Evolutionary conservation across 1,140 invertebrate genomes (phyloP).

Genomic region (Ylistrum balloti): DNA sequence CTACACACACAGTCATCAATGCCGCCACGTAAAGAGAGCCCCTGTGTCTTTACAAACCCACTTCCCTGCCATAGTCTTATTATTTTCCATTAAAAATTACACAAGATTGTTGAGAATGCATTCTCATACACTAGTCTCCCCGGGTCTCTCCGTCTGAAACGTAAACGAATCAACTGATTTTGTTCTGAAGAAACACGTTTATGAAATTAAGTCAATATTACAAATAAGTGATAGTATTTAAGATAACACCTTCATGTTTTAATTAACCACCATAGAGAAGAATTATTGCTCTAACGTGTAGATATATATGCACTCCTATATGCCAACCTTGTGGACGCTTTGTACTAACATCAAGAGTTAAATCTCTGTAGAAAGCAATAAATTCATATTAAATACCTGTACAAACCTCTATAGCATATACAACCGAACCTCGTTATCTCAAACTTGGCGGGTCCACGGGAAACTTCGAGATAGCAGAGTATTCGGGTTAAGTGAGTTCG

Average conservation of each 20-base stretch:
- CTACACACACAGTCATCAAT: not conserved
- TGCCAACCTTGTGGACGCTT: too few species aligned
- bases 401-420: too few species aligned
- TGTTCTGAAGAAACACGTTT: not conserved
- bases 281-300: too few species aligned
- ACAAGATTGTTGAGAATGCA: not conserved
- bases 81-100: conserved; percentile 21
- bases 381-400: too few species aligned
- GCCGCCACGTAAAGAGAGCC: not conserved
- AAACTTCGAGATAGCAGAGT: too few species aligned
- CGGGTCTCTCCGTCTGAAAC: not conserved
- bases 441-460: too few species aligned
- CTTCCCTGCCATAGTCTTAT: not conserved
- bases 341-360: too few species aligned
- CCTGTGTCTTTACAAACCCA: not conserved
- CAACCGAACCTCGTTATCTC: too few species aligned
- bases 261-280: not conserved
- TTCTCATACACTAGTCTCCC: not conserved
- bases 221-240: not conserved
- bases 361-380: too few species aligned
- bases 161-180: not conserved
- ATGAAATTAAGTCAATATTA: not conserved
- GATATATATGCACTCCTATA: too few species aligned
- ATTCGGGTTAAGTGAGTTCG: too few species aligned
- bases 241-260: not conserved